Evolutionary conservation across 1,140 invertebrate species (phyloP), one percentile per base, ranked within the genome.

Genomic region (Subanguina moxae): DNA sequence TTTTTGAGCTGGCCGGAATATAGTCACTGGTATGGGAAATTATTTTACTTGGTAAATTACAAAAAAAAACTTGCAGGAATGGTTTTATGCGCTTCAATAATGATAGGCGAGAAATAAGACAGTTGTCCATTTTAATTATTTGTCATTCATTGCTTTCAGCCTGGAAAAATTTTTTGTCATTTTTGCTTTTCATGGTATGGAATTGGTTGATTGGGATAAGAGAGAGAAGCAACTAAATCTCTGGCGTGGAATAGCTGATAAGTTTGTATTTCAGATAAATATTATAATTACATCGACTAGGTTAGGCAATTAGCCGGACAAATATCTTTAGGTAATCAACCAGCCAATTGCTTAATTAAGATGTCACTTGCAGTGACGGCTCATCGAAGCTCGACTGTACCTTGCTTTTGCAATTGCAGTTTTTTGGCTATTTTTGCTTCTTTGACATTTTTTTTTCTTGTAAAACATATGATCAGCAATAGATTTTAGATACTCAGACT

Each of bases 1-100:
- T 78, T 78, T 65, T 61, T 78, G 11, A 43, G 64, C 21, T 78
- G 77, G 77, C 77, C 77, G 19, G 77, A 78, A 65, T 78, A 77
- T 65, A 64, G 77, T 7, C 78, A 78, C 64, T 78, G 77, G 77
- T 70, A 61, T 3, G 28, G n/a, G 8, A 61, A n/a, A n/a, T n/a
- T n/a, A n/a, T n/a, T n/a, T n/a, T n/a, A n/a, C n/a, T n/a, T n/a
- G n/a, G n/a, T n/a, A n/a, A n/a, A n/a, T n/a, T n/a, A n/a, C n/a
- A n/a, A n/a, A n/a, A n/a, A n/a, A n/a, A n/a, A n/a, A n/a, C n/a
- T 52, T 52, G 8, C 48, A 52, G 48, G 48, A 74, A 71, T 58
- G 76, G 71, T 19, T 78, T 78, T 46, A 61, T 78, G 42, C 57
- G 65, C 59, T 79, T 78, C 59, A 58, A 78, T 27, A 43, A 75